Evolutionary conservation across 2,113 vertebrate species (phyloP).

Genomic region (Lasiurus borealis): DNA sequence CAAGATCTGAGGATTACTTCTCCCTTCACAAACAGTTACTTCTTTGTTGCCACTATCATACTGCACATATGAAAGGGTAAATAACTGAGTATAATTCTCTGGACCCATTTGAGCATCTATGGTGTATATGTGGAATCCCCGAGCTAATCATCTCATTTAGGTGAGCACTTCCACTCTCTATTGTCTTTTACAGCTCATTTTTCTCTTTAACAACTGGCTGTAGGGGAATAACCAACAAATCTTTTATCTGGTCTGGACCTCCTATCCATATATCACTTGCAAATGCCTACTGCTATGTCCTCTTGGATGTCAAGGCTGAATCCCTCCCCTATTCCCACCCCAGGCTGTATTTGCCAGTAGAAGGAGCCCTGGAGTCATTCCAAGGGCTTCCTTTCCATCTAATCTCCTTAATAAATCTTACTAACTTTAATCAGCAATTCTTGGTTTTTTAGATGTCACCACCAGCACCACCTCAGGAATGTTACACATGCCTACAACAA

Average conservation of each 20-base stretch:
- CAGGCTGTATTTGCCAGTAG: not conserved
- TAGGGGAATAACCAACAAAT: not conserved
- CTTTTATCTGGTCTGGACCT: not conserved
- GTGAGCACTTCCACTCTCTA: not conserved
- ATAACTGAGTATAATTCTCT: not conserved
- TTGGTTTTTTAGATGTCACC: not conserved
- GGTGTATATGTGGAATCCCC: fast-evolving
- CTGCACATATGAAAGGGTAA: not conserved
- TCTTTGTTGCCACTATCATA: not conserved
- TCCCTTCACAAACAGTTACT: not conserved
- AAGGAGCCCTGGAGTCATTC: not conserved
- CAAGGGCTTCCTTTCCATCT: not conserved
- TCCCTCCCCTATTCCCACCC: not conserved
- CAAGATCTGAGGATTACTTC: not conserved
- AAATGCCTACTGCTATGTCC: not conserved
- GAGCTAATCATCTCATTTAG: not conserved
- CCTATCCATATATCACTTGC: not conserved
- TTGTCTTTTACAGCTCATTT: not conserved
- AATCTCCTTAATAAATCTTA: not conserved
- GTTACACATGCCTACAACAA: not conserved
- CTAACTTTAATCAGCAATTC: not conserved
- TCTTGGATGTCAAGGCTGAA: not conserved
- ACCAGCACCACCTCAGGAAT: not conserved
- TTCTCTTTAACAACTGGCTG: not conserved
- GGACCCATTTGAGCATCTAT: not conserved